Percentiles rank a stretch among this genome's conserved stretches.
Conservation (phyloP, 2,888 invertebrate genomes). For the Esperia sulphurella region DNA sequence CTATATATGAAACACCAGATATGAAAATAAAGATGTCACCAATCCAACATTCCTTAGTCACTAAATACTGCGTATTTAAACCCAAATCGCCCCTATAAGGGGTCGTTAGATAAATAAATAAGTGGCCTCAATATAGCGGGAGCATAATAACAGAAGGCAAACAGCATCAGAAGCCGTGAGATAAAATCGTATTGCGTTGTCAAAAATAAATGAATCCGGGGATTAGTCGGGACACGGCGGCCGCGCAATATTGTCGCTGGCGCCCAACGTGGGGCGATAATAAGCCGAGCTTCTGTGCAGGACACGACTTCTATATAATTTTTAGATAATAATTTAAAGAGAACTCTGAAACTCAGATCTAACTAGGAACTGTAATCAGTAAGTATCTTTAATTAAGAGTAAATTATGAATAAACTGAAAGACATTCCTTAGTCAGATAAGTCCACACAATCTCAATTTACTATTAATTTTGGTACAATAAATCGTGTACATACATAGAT, state of each 20-base stretch:
- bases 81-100: conserved; percentile 66
- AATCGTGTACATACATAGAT: no score
- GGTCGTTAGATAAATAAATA: conserved; percentile 74
- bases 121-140: conserved; percentile 69
- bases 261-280: conserved; percentile 61
- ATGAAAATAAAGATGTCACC: conserved; percentile 41
- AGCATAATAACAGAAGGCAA: conserved; percentile 77
- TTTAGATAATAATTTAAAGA: no score
- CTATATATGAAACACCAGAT: conserved; percentile 19
- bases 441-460: no score
- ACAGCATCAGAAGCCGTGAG: conserved; percentile 79
- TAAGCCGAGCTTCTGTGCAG: conserved; percentile 49
- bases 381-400: no score
- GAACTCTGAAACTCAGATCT: no score
- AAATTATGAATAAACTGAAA: no score
- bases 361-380: no score
- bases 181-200: conserved; percentile 80
- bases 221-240: conserved; percentile 73
- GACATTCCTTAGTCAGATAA: no score
- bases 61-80: conserved; percentile 67
- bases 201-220: conserved; percentile 79
- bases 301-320: no score
- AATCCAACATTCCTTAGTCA: conserved; percentile 44
- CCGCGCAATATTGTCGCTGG: conserved; percentile 70
- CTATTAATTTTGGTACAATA: no score